Evolutionary conservation across 1,140 invertebrate species (phyloP).

Genomic region (Atopsyche davidsoni): DNA sequence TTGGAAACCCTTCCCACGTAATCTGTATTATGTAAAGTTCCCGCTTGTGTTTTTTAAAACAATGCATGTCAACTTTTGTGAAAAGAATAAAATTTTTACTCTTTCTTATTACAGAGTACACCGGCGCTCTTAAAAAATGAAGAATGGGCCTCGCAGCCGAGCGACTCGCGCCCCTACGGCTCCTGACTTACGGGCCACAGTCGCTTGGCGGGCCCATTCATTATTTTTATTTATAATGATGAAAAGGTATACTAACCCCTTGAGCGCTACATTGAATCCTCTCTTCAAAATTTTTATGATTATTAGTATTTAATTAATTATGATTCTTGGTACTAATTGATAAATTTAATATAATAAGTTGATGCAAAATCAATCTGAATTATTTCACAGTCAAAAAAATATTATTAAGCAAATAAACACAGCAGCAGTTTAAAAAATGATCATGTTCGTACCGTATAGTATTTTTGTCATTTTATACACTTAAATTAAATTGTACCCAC

Average conservation of each 20-base stretch:
- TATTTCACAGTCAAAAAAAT: not conserved
- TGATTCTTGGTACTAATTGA: too few relatives aligned
- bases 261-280: not conserved
- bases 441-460: not conserved
- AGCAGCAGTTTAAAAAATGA: not conserved
- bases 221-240: constrained; percentile 29
- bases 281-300: too few relatives aligned
- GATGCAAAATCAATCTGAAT: too few relatives aligned
- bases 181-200: constrained; percentile 10
- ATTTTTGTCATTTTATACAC: not conserved
- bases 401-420: not conserved
- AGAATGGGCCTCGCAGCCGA: constrained; percentile 15
- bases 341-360: too few relatives aligned
- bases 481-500: too few relatives aligned
- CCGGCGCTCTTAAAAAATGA: constrained; percentile 18
- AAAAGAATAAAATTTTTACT: constrained; percentile 30
- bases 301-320: too few relatives aligned
- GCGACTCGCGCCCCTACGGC: constrained; percentile 17
- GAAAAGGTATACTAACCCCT: constrained; percentile 26
- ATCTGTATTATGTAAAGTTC: constrained; percentile 29
- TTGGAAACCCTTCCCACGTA: constrained; percentile 12
- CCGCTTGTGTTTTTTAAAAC: constrained; percentile 25
- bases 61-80: constrained; percentile 30
- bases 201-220: constrained; percentile 12
- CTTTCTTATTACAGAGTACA: constrained; percentile 29